Evolutionary conservation across 2,113 vertebrate genomes (phyloP), one percentile per base, ranked within the genome.

Genomic region (Gadus macrocephalus): DNA sequence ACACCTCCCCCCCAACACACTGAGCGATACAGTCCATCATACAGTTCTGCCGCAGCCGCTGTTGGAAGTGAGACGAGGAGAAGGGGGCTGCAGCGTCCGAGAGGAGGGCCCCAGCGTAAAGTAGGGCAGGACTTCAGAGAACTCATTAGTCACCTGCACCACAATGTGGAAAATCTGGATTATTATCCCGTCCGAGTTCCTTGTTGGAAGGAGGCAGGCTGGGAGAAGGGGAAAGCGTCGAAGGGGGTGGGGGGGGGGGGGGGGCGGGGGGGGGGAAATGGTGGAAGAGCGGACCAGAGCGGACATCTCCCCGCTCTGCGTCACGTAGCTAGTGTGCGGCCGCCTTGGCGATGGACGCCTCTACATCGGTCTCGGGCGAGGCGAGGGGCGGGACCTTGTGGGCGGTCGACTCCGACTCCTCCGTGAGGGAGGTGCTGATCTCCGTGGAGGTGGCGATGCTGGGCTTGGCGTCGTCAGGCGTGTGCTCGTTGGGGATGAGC

Each of bases 401-500:
- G 25, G 72, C 42, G 19, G 81, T 55, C 2, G 76, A 64, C 9
- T 69, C 78, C 58, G 88, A 86, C 67, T 78, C 77, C 55, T 89
- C 86, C 67, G 78, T 81, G 14, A 80, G 75, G 68, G 78, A 72
- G 73, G 83, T 22, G 75, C n/a, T 77, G 53, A 79, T 86, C 73
- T 88, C 81, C 14, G 73, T 68, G 17, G 79, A 65, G 66, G 76
- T 63, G 3, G 75, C 87, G 1, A 89, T 81, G 75, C 85, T 79
- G 3, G 85, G 81, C 69, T 90, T 90, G 73, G 83, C 81, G 2
- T 92, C 90, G 0, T 92, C 91, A 9, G 90, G 89, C 0, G 90
- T 89, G 77, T 91, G 90, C 64, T 92, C 90, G 4, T 92, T 92
- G 55, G 89, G 88, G 81, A 92, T 92, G 76, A 91, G 87, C 0